phyloP scores from a whole-genome alignment of 2,888 invertebrate genomes.

The Pycnomerus fuliginosus region DNA sequence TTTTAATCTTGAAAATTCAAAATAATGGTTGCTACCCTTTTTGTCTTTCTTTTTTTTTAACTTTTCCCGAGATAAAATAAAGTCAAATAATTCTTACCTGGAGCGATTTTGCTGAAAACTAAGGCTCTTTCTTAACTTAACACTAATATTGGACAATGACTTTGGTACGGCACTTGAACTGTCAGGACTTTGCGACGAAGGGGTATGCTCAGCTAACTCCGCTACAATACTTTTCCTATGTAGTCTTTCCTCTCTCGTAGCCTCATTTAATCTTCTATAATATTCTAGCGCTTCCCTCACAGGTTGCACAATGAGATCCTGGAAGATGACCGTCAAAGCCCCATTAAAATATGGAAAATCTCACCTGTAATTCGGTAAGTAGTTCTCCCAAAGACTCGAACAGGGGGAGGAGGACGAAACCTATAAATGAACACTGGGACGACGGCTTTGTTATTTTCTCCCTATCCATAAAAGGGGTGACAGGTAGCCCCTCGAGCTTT shows the following conservation, averaged over 20 bases:
- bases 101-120: conserved; percentile 50
- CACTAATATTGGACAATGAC: conserved; percentile 57
- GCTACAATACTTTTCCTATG: conserved; percentile 62
- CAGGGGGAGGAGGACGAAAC: conserved; percentile 74
- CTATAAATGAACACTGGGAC: conserved; percentile 82
- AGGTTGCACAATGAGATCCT: conserved; percentile 64
- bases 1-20: no score
- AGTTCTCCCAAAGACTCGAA: conserved; percentile 77
- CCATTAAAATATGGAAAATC: conserved; percentile 16
- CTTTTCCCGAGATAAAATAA: not conserved
- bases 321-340: conserved; percentile 24
- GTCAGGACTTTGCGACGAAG: conserved; percentile 54
- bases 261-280: conserved; percentile 63
- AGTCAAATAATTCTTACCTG: conserved; percentile 36
- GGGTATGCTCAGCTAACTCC: conserved; percentile 46
- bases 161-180: conserved; percentile 48
- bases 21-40: no score
- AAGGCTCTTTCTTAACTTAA: conserved; percentile 58
- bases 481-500: conserved; percentile 77
- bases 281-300: conserved; percentile 63
- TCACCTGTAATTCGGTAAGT: conserved; percentile 70
- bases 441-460: conserved; percentile 83
- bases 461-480: conserved; percentile 84
- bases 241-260: conserved; percentile 60
- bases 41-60: not conserved